phyloP scores from a whole-genome alignment of 2,797 vertebrate species.

The Megaceryle alcyon region DNA sequence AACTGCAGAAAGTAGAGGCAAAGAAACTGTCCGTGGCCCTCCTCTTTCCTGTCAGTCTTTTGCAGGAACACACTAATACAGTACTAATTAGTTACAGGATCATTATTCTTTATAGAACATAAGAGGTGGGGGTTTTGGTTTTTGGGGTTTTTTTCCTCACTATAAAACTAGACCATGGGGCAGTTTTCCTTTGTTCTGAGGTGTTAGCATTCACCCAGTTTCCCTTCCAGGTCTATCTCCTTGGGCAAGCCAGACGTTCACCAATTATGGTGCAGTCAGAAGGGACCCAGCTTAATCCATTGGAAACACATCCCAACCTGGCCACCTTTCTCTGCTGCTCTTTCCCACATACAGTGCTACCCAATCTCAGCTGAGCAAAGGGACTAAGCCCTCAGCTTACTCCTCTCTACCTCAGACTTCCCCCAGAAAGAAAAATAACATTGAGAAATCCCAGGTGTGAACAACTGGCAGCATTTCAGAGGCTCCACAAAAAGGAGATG shows the following conservation, averaged over 20 bases:
- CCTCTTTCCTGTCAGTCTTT: background rate
- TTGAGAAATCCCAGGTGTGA: background rate
- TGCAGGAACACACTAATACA: fast-evolving
- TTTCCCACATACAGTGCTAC: background rate
- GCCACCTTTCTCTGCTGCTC: background rate
- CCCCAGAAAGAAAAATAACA: background rate
- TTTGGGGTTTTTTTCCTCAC: background rate
- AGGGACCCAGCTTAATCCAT: background rate
- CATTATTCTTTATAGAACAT: background rate
- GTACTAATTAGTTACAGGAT: background rate
- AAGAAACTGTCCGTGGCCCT: background rate
- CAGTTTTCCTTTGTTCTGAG: background rate
- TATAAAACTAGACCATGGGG: background rate
- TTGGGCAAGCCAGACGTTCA: background rate
- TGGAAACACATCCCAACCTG: background rate
- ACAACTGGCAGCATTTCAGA: background rate
- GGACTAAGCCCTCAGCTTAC: background rate
- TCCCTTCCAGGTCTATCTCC: background rate
- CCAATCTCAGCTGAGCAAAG: background rate
- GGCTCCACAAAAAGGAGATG: background rate
- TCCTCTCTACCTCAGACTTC: background rate
- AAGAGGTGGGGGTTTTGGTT: background rate
- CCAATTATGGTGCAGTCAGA: background rate
- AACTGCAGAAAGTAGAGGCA: background rate
- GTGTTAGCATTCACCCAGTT: background rate